phyloP scores from a whole-genome alignment of 2,888 invertebrate species.

The Nomada hirtipes region DNA sequence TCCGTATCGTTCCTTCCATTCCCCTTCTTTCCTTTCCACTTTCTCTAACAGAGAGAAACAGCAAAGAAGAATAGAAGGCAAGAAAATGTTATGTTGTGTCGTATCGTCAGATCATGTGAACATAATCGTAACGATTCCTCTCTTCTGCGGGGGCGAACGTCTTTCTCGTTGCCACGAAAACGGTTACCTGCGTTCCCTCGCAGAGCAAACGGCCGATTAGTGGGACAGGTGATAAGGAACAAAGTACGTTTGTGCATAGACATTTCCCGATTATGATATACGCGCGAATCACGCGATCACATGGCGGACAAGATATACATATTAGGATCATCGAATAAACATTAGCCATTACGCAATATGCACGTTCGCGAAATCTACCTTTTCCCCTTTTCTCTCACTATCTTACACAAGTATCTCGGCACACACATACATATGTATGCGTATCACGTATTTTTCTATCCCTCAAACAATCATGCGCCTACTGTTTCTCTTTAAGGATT shows the following conservation, averaged over 20 bases:
- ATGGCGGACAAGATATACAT: neutral
- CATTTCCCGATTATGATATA: neutral
- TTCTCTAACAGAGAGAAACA: no score
- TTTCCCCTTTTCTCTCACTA: no score
- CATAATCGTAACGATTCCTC: neutral
- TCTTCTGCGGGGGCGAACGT: neutral
- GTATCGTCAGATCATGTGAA: neutral
- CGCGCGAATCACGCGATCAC: neutral
- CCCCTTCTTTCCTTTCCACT: no score
- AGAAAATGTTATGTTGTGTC: neutral
- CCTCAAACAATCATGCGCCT: neutral
- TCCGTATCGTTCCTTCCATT: neutral
- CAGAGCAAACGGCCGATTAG: neutral
- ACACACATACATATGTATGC: no score
- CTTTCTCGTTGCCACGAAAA: neutral
- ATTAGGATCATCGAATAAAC: neutral
- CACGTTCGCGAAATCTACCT: no score
- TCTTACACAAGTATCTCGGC: no score
- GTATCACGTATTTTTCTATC: no score
- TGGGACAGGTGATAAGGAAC: conserved; percentile 8
- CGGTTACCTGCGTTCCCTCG: neutral
- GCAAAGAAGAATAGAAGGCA: no score
- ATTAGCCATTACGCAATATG: conserved; percentile 22
- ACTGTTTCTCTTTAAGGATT: conserved; percentile 70
- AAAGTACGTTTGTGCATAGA: conserved; percentile 8